phyloP scores from a whole-genome alignment of 2,888 invertebrate species.

The Drosophila melanosoma region DNA sequence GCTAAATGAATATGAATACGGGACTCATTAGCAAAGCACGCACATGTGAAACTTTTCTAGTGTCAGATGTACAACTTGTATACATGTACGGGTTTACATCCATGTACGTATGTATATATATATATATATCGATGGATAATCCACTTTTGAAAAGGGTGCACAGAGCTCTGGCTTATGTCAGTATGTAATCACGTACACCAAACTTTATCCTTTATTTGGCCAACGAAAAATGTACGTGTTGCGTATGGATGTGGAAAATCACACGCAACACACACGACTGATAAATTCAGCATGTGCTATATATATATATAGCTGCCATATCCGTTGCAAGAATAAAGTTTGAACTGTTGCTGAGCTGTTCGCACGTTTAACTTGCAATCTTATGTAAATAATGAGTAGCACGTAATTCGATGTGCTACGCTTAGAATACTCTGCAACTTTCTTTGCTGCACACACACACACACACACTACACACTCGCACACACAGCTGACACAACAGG shows the following conservation, averaged over 20 bases:
- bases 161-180: neutral
- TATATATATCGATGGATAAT: slow-evolving; percentile 68
- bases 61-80: slow-evolving; percentile 18
- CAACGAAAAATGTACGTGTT: slow-evolving; percentile 68
- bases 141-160: slow-evolving; percentile 63
- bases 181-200: slow-evolving; percentile 34
- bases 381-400: slow-evolving; percentile 79
- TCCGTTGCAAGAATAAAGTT: slow-evolving; percentile 57
- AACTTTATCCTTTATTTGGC: slow-evolving; percentile 73
- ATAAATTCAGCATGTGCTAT: slow-evolving; percentile 10
- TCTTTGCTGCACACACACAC: slow-evolving; percentile 16
- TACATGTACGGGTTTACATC: neutral
- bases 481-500: slow-evolving; percentile 19
- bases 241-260: slow-evolving; percentile 33
- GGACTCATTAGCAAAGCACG: slow-evolving; percentile 69
- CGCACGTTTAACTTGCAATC: slow-evolving; percentile 80
- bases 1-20: slow-evolving; percentile 72
- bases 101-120: slow-evolving; percentile 21
- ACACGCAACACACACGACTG: slow-evolving; percentile 16
- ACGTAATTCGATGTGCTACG: slow-evolving; percentile 53
- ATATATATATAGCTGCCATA: slow-evolving; percentile 35
- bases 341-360: slow-evolving; percentile 57
- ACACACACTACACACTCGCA: slow-evolving; percentile 16
- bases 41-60: slow-evolving; percentile 67
- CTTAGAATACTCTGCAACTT: slow-evolving; percentile 20